These are phyloP conservation scores for Drosophila formosana DNA, from an alignment of 2,888 invertebrate species.

Conservation along the genomic window DNA sequence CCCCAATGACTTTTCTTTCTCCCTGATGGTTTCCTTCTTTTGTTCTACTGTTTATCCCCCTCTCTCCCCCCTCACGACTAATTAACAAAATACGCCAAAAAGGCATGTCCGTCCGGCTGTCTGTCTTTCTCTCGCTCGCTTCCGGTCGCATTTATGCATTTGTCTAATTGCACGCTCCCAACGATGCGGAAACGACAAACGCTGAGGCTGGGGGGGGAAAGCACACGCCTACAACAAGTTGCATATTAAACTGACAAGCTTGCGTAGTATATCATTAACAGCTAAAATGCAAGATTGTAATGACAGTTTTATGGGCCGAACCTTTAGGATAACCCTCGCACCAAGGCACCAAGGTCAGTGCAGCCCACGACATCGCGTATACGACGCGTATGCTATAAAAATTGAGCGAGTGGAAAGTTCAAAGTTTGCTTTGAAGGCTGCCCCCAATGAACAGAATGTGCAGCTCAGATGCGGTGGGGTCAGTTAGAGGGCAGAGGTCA, in stretches of 20 bases:
- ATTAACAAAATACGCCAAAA: slow-evolving; percentile 36
- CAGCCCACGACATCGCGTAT: background rate
- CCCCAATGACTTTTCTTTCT: slow-evolving; percentile 46
- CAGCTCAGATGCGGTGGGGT: slow-evolving; percentile 1
- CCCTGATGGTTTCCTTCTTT: slow-evolving; percentile 37
- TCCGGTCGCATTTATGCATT: slow-evolving; percentile 58
- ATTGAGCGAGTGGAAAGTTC: slow-evolving; percentile 37
- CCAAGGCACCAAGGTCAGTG: slow-evolving; percentile 36
- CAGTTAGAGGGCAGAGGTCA: slow-evolving; percentile 25
- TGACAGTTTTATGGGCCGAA: slow-evolving; percentile 67
- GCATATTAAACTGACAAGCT: slow-evolving; percentile 29
- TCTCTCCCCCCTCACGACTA: slow-evolving; percentile 22
- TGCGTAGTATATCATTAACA: slow-evolving; percentile 31
- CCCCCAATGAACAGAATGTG: background rate
- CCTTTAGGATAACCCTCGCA: slow-evolving; percentile 28
- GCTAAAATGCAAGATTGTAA: slow-evolving; percentile 32
- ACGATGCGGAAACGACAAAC: slow-evolving; percentile 57
- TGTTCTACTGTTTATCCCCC: background rate
- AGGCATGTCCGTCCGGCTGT: slow-evolving; percentile 2
- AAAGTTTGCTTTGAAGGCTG: slow-evolving; percentile 53
- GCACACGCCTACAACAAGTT: slow-evolving; percentile 26
- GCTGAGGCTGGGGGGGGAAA: background rate
- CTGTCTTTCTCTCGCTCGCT: slow-evolving; percentile 18
- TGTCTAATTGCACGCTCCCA: slow-evolving; percentile 64
- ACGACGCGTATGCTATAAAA: background rate